Base-by-base conservation (phyloP, 2,797 vertebrate species). In the Denticeps clupeoides region DNA sequence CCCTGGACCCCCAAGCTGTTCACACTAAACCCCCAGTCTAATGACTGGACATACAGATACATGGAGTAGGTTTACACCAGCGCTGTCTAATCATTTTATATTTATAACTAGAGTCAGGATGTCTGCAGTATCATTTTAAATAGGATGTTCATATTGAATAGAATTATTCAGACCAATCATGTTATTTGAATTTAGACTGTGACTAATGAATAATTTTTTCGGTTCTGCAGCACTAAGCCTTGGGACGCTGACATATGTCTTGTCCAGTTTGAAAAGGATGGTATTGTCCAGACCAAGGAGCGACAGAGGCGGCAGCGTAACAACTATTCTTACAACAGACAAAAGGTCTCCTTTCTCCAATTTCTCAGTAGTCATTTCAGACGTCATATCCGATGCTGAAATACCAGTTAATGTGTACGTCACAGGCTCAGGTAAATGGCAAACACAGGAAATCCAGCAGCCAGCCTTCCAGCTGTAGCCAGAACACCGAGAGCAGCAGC, bases 401-500 rank as follows among this genome's bases (percentile, higher is more conserved):
- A n/a, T n/a, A 11, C 23, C 21, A 5, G 10, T 43, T 31, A 41
- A 16, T 52, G 46, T 55, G 23, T 51, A 21, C 49, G 15, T 53
- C 7, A 12, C 59, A 83, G 82, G 65, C 61, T 9, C 65, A 68
- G 31, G 27, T 69, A 21, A 86, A 83, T 2, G 80, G 81, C 44
- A 78, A 86, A 59, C 85, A 68, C 61, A 87, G 91, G 59, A 98
- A 96, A 63, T 68, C 82, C 54, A 97, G 92, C n/a, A 90, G 91
- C 53, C 90, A 93, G 68, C 91, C 91, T 0, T 94, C 93, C 37
- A 93, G 85, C 68, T 89, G 89, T 72, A 97, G 91, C 78, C 94
- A 92, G 71, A 90, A 87, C 70, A 96, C 92, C 0, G 93, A 95
- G 71, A 95, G 91, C 80, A 97, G 91, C 65, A 89, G 91, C 68